A percentile compares a stretch with the other conserved stretches of the same genome.
Conservation (phyloP, 2,888 invertebrate genomes). For the Brachyopa scutellaris region DNA sequence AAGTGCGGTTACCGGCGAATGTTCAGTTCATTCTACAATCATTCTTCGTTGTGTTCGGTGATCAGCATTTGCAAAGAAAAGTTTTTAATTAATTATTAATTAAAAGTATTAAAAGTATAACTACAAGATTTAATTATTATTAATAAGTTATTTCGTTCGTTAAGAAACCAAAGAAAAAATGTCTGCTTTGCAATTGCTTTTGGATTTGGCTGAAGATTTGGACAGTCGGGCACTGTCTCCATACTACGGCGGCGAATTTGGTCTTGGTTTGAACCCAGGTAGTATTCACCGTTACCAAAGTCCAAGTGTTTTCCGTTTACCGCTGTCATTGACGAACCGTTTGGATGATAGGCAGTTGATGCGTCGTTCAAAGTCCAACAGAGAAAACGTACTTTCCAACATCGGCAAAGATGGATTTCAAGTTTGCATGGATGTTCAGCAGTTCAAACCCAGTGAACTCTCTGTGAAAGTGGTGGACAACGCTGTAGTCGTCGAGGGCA, state of each 20-base stretch:
- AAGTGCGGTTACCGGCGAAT: not conserved
- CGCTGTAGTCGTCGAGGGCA: slow-evolving; percentile 86
- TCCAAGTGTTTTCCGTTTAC: slow-evolving; percentile 51
- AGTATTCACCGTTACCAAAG: slow-evolving; percentile 77
- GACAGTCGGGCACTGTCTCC: slow-evolving; percentile 75
- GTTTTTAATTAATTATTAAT: not conserved
- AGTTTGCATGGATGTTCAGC: slow-evolving; percentile 86
- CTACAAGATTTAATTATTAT: not conserved
- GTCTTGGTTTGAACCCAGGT: slow-evolving; percentile 78
- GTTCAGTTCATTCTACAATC: not conserved
- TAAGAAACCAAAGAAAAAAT: slow-evolving; percentile 72
- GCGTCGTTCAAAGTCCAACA: slow-evolving; percentile 73
- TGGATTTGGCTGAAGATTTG: slow-evolving; percentile 77
- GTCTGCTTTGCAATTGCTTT: slow-evolving; percentile 78
- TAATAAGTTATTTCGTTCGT: not conserved
- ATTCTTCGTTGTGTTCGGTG: no score
- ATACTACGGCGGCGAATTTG: slow-evolving; percentile 74
- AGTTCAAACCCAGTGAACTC: slow-evolving; percentile 88
- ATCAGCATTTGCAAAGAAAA: not conserved
- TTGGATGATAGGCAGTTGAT: slow-evolving; percentile 77
- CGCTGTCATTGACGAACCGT: slow-evolving; percentile 77
- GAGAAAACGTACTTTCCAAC: slow-evolving; percentile 68
- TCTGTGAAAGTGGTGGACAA: slow-evolving; percentile 86
- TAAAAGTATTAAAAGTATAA: not conserved
- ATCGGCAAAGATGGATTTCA: slow-evolving; percentile 86